These are phyloP conservation scores for Hyphantria cunea DNA, from an alignment of 1,140 invertebrate genomes.

Conservation along the genomic window DNA sequence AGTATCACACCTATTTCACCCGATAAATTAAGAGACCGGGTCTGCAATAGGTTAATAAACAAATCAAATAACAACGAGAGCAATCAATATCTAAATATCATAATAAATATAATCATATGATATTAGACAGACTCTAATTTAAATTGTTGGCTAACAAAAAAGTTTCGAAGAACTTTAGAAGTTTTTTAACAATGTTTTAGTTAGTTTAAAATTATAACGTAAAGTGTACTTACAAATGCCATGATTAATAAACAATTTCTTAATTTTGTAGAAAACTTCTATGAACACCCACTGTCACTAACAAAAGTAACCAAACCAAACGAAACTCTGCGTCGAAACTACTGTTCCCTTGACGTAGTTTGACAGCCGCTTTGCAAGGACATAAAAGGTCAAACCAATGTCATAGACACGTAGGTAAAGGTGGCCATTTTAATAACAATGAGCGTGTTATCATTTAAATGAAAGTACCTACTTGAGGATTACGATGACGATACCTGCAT, in stretches of 20 bases:
- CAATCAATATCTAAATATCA: too few relatives aligned
- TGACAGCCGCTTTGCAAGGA: slow-evolving; percentile 58
- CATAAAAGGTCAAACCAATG: slow-evolving; percentile 70
- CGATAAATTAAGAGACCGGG: too few relatives aligned
- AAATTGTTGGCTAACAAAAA: not conserved
- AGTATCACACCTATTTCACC: too few relatives aligned
- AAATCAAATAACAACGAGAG: too few relatives aligned
- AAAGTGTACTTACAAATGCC: slow-evolving; percentile 45
- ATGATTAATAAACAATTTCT: slow-evolving; percentile 27
- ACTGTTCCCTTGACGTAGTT: slow-evolving; percentile 32
- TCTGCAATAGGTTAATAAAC: too few relatives aligned
- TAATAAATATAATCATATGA: too few relatives aligned
- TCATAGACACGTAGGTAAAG: slow-evolving; percentile 44
- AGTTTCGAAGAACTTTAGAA: not conserved
- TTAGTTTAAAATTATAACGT: not conserved
- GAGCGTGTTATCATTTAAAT: not conserved
- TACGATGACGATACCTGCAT: too few relatives aligned
- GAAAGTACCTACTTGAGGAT: too few relatives aligned
- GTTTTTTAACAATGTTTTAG: not conserved
- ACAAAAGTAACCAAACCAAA: not conserved
- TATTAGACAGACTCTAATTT: too few relatives aligned
- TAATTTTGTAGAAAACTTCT: slow-evolving; percentile 2
- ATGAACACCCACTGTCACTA: slow-evolving; percentile 18
- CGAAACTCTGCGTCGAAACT: too few relatives aligned
- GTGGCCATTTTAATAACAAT: slow-evolving; percentile 49